phyloP scores from a whole-genome alignment of 2,888 invertebrate species.

The Agonopterix subpropinquella region DNA sequence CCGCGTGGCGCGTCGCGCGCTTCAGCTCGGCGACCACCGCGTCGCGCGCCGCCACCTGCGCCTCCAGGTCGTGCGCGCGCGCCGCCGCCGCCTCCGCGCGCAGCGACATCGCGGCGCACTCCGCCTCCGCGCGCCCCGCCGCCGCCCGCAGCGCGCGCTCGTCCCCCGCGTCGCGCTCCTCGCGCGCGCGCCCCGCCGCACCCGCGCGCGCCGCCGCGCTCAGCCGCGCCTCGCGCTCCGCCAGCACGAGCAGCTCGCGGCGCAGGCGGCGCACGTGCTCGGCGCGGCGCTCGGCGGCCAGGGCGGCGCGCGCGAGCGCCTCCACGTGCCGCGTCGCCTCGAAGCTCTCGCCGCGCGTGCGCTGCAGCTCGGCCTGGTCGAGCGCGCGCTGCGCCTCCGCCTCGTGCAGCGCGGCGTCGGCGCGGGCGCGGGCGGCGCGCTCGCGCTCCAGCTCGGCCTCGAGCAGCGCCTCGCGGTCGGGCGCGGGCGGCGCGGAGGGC shows the following conservation, averaged over 20 bases:
- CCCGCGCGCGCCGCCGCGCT: conserved; percentile 23
- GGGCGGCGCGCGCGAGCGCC: conserved; percentile 48
- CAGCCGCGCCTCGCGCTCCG: conserved; percentile 54
- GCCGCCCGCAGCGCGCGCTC: conserved; percentile 66
- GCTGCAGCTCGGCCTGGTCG: conserved; percentile 54
- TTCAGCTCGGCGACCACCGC: conserved; percentile 72
- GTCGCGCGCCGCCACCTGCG: conserved; percentile 61
- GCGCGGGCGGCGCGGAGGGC: conserved; percentile 22
- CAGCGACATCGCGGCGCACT: conserved; percentile 37
- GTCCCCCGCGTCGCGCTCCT: conserved; percentile 65
- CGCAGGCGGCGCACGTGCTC: conserved; percentile 60
- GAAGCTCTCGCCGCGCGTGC: conserved; percentile 45
- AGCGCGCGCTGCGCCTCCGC: conserved; percentile 55
- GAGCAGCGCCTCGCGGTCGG: conserved; percentile 13
- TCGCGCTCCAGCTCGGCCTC: conserved; percentile 29
- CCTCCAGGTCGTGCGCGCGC: conserved; percentile 73
- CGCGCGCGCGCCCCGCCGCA: conserved; percentile 18
- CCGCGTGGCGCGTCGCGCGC: conserved; percentile 46
- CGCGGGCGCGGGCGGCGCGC: conserved; percentile 39
- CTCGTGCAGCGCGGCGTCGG: conserved; percentile 53
- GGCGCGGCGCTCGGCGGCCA: conserved; percentile 53
- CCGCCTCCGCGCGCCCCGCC: conserved; percentile 65
- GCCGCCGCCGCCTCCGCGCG: conserved; percentile 23
- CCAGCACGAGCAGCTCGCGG: conserved; percentile 57
- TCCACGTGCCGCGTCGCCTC: conserved; percentile 56